Evolutionary conservation across 2,888 invertebrate species (phyloP).

Genomic region (Diarsia mendica): DNA sequence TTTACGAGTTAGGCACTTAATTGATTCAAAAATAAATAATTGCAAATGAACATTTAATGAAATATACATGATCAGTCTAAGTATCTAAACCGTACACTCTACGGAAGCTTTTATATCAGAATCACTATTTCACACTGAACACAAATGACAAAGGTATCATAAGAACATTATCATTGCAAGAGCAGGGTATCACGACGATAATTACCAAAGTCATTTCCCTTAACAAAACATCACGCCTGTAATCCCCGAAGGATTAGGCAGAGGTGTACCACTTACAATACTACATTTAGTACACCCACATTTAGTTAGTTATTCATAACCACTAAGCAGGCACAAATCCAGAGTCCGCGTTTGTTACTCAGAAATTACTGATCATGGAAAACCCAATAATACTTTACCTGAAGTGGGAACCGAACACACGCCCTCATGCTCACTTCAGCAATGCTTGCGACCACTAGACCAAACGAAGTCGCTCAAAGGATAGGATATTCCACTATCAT

Average conservation of each 20-base stretch:
- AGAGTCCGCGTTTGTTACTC: neutral
- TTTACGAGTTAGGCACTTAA: neutral
- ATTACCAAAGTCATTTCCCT: neutral
- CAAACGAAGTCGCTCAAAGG: neutral
- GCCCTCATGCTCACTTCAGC: neutral
- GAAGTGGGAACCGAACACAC: neutral
- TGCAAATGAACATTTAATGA: neutral
- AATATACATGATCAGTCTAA: neutral
- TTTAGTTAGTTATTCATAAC: neutral
- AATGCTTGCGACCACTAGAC: neutral
- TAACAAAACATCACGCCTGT: neutral
- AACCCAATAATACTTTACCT: neutral
- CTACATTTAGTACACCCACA: neutral
- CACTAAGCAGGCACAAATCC: neutral
- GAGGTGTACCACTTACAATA: neutral
- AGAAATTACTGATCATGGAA: neutral
- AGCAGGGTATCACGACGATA: neutral
- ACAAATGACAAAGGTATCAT: too few species aligned
- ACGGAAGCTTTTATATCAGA: too few species aligned
- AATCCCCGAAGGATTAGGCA: neutral
- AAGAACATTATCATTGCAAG: too few species aligned
- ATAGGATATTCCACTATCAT: neutral
- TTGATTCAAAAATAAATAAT: neutral
- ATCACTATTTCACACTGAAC: too few species aligned
- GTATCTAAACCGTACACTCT: too few species aligned